Conservation (phyloP, 2,113 vertebrate species). For the Apodemus sylvaticus region DNA sequence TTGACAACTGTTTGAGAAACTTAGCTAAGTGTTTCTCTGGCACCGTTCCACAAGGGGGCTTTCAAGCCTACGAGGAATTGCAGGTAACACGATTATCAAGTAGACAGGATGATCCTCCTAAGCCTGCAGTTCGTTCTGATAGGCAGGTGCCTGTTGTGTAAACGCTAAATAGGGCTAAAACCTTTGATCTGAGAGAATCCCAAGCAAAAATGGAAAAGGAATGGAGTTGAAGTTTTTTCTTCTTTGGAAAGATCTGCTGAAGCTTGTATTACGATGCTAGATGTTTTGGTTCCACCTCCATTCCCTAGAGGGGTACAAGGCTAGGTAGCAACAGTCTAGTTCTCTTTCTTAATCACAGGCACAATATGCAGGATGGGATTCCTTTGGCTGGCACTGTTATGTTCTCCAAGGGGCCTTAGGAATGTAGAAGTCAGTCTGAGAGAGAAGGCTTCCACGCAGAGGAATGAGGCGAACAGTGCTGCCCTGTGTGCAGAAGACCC, state of each 20-base stretch:
- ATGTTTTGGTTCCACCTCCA: background rate
- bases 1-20: background rate
- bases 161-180: background rate
- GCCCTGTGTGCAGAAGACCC: background rate
- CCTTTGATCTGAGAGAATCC: background rate
- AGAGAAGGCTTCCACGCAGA: background rate
- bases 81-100: background rate
- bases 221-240: background rate
- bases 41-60: background rate
- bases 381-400: background rate
- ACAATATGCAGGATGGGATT: background rate
- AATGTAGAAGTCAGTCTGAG: background rate
- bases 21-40: background rate
- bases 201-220: background rate
- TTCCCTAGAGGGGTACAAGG: background rate
- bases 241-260: background rate
- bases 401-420: background rate
- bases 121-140: rapidly evolving
- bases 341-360: background rate
- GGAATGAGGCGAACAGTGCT: too few species aligned
- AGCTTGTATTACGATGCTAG: background rate
- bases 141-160: background rate
- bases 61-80: background rate
- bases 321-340: background rate
- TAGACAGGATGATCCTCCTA: background rate